Evolutionary conservation across 1,140 invertebrate species (phyloP), one percentile per base, ranked within the genome.

Genomic region (Dolichoris vasculosae): DNA sequence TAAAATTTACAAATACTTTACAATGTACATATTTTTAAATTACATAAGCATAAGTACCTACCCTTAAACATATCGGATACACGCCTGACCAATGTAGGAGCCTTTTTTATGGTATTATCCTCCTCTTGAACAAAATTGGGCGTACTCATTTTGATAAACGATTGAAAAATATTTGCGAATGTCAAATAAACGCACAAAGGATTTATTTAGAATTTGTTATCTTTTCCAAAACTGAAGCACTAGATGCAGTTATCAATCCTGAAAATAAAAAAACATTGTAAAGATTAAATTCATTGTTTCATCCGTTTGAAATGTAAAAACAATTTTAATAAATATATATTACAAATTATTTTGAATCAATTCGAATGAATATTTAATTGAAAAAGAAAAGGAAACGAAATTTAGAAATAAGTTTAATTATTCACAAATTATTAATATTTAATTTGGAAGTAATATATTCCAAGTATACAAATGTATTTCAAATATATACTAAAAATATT

Each of bases 41-140:
- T 35, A 38, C 17, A 59, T 9, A 3, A n/a, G 40, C 4, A 76
- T 23, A 15, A 15, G 30, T 73, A 20, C 20, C 71, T 88, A 93
- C 92, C 92, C 88, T 91, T 93, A 43, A 93, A 89, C 89, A 92
- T 90, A 48, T 91, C 89, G 43, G 92, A 92, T 9, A 93, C 89
- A 67, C 91, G 89, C 86, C 92, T 89, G 1, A 89, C 91, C 26
- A 93, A 87, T 32, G 92, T 93, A 59, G 87, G 88, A 46, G 90
- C 90, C 46, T 89, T 88, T 69, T 90, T 88, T 3, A 90, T 43
- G 32, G 84, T 75, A 46, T 83, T 84, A 40, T 90, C 87, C 15
- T 88, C 84, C 26, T 87, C 83, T 55, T 91, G 82, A 38, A 71
- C 88, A 35, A 55, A 85, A 67, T 86, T 88, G 46, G 82, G 81